Evolutionary conservation across 2,797 vertebrate species (phyloP), one percentile per base, ranked within the genome.

Genomic region (Pseudomugil tenellus): DNA sequence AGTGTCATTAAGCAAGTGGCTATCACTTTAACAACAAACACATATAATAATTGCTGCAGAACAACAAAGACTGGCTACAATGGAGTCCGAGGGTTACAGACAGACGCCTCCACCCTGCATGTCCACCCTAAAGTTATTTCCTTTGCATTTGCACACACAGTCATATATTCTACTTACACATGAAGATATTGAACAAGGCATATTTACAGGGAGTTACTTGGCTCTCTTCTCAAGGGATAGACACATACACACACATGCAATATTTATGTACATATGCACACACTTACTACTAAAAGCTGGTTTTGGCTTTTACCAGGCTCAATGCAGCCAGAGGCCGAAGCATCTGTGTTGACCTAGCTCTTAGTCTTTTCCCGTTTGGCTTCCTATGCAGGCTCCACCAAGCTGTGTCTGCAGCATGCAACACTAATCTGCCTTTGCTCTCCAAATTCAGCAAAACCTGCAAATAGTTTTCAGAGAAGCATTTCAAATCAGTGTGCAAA

Each of bases 291-390:
- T 56, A 43, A 28, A 41, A 32, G 28, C 53, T 74, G 58, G 34
- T 67, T 61, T 52, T 76, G 67, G 74, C 79, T 77, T 16, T 63
- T 64, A 64, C 62, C 61, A 62, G 74, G 64, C 54, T 73, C 63
- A 55, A 59, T 63, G 67, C 70, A 72, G 69, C 77, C 79, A 80
- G 64, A 73, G 62, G 63, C 73, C 63, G 58, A 65, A 76, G 77
- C 70, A 73, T 84, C 80, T 85, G 72, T 92, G 87, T 92, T 92
- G 91, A 93, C 80, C 89, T 83, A 92, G 86, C 74, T 73, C 86
- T 74, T 63, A 72, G 63, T 74, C 79, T 82, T 87, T 91, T 91
- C 84, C 85, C 72, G 63, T 83, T 62, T 71, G 62, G 80, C 79
- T 91, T 92, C 91, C 91, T 87, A 73, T 59, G 31, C 60, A 78